phyloP scores from a whole-genome alignment of 2,888 invertebrate genomes.

The Chouioia cunea region DNA sequence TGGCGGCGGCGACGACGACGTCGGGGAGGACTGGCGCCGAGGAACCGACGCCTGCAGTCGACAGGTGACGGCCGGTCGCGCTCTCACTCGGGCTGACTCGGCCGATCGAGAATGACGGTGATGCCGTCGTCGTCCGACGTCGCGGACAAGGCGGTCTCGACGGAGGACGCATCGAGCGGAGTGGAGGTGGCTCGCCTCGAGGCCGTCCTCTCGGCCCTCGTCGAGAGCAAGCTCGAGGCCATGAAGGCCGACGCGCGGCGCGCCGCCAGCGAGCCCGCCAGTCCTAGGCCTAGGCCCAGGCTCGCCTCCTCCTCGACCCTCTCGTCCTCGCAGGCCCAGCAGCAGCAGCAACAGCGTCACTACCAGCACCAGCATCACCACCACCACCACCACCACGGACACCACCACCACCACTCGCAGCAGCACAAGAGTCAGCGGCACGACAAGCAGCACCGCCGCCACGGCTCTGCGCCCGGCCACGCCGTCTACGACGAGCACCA shows the following conservation, averaged over 20 bases:
- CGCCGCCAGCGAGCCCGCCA: conserved; percentile 67
- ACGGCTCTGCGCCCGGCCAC: conserved; percentile 63
- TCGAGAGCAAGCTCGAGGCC: conserved; percentile 79
- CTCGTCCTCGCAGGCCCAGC: conserved; percentile 66
- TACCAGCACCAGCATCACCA: conserved; percentile 54
- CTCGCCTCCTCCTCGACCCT: conserved; percentile 68
- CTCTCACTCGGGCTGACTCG: not conserved
- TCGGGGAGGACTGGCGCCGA: not conserved
- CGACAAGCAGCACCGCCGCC: conserved; percentile 57
- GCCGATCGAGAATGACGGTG: conserved; percentile 58
- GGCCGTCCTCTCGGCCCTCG: conserved; percentile 78
- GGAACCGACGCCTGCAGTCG: not conserved
- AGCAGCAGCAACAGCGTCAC: conserved; percentile 59
- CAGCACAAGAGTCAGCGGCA: conserved; percentile 53
- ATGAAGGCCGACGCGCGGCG: conserved; percentile 69
- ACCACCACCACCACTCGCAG: conserved; percentile 55
- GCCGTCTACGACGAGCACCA: conserved; percentile 56
- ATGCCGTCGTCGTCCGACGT: conserved; percentile 67
- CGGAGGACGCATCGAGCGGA: conserved; percentile 72
- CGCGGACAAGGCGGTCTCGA: conserved; percentile 81
- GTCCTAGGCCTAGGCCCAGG: conserved; percentile 67
- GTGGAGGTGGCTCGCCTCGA: conserved; percentile 76
- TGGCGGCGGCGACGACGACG: not conserved
- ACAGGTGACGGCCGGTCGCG: not conserved
- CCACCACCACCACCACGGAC: conserved; percentile 56